Evolutionary conservation across 2,113 vertebrate genomes (phyloP), one percentile per base, ranked within the genome.

Genomic region (Pelobates fuscus): DNA sequence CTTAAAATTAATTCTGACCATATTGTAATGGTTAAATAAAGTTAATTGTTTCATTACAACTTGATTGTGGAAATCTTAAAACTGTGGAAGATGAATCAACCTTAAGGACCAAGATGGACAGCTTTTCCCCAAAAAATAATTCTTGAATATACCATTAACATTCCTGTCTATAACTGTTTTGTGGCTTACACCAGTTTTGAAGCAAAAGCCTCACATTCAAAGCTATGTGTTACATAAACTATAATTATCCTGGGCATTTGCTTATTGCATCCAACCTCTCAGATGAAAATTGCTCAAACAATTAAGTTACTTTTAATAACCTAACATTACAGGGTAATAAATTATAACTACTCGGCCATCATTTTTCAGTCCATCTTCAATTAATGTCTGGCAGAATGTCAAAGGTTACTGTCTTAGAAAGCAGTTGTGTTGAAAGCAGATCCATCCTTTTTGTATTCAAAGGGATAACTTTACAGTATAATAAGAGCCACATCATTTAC

Each of bases 301-400:
- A 49, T 49, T 61, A 71, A 44, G 2, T 46, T 62, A 46, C n/a
- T 49, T 61, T 37, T 71, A 62, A 46, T 49, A 62, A 24, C 11
- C 25, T 49, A 62, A 61, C 3, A 71, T 71, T 46, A 71, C n/a
- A 27, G 23, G 24, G 41, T 49, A 29, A 71, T 49, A 61, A 71
- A 49, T 20, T 20, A 71, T 61, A 2, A 30, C 59, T 61, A 21
- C 41, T 17, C 27, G 44, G 15, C 52, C 37, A 60, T 60, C 17
- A 60, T 60, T 41, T 64, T 59, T 24, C 24, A 60, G 55, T n/a
- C 4, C 60, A 20, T 59, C 37, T 21, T 60, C 29, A 71, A 71
- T 29, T 44, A 71, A 61, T 71, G 25, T 11, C 23, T 29, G 3
- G 17, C 58, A 71, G 23, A 26, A 23, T 37, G n/a, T 29, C 37